Percentiles rank a stretch among this genome's conserved stretches.
phyloP scores from a whole-genome alignment of 2,888 invertebrate species.

The Trichacis sp. region DNA sequence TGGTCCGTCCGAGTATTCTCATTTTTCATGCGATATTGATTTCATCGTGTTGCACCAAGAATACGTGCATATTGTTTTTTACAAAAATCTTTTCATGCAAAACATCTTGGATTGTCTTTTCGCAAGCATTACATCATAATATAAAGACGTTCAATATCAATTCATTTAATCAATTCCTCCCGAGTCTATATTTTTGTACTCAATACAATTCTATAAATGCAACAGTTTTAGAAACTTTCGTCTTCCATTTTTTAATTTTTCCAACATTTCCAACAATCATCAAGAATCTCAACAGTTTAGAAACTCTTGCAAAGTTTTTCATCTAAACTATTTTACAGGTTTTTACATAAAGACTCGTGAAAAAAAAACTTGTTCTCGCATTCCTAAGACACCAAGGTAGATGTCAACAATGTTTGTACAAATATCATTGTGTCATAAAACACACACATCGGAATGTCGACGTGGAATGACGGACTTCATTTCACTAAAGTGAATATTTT shows the following conservation, averaged over 20 bases:
- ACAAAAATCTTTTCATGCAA: neutral
- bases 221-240: neutral
- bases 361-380: neutral
- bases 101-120: no score
- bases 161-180: no score
- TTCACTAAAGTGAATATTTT: constrained; percentile 46
- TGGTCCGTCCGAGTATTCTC: constrained; percentile 42
- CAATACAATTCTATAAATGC: neutral
- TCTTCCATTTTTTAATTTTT: neutral
- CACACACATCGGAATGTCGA: constrained; percentile 4
- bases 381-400: neutral
- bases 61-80: neutral
- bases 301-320: neutral
- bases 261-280: neutral
- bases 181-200: neutral
- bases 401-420: neutral
- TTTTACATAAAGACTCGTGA: neutral
- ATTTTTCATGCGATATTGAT: constrained; percentile 18
- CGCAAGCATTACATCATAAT: neutral
- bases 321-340: neutral
- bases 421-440: neutral
- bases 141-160: no score
- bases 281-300: constrained; percentile 2
- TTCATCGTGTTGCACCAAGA: constrained; percentile 9
- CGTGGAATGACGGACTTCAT: constrained; percentile 22